Evolutionary conservation across 2,113 vertebrate genomes (phyloP).

Genomic region (Gymnogyps californianus): DNA sequence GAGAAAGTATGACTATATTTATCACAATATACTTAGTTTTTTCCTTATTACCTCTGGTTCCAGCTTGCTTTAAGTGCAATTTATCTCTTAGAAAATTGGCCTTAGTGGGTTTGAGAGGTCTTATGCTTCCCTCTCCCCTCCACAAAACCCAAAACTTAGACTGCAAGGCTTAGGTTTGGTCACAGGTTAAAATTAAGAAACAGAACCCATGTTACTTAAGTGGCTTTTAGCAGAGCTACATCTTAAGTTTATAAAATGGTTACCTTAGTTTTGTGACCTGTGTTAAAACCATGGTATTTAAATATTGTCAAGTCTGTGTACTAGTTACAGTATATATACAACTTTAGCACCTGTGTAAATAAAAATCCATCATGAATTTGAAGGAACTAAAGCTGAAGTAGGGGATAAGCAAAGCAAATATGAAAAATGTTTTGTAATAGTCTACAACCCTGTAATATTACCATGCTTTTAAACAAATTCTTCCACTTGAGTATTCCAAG

Average conservation of each 20-base stretch:
- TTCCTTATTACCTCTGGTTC: neutral
- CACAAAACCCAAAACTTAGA: neutral
- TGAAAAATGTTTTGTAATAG: neutral
- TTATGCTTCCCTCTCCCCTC: neutral
- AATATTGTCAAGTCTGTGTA: neutral
- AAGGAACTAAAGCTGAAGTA: neutral
- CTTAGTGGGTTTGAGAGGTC: neutral
- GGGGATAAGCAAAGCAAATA: neutral
- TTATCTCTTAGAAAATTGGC: neutral
- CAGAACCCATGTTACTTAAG: neutral
- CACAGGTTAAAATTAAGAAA: neutral
- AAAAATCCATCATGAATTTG: neutral
- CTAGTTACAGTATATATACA: neutral
- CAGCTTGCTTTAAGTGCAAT: neutral
- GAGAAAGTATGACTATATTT: neutral
- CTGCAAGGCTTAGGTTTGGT: neutral
- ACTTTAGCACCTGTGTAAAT: neutral
- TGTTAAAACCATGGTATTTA: neutral
- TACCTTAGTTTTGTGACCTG: neutral
- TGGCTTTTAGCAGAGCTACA: neutral
- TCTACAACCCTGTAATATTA: neutral
- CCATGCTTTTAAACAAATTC: neutral
- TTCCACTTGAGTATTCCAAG: neutral
- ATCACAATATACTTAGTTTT: neutral
- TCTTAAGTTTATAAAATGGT: neutral